Evolutionary conservation across 37 sponge, comb jelly and placozoan genomes (phyloP), one percentile per base, ranked within the genome.

Genomic region (Cliona cf. orientalis): DNA sequence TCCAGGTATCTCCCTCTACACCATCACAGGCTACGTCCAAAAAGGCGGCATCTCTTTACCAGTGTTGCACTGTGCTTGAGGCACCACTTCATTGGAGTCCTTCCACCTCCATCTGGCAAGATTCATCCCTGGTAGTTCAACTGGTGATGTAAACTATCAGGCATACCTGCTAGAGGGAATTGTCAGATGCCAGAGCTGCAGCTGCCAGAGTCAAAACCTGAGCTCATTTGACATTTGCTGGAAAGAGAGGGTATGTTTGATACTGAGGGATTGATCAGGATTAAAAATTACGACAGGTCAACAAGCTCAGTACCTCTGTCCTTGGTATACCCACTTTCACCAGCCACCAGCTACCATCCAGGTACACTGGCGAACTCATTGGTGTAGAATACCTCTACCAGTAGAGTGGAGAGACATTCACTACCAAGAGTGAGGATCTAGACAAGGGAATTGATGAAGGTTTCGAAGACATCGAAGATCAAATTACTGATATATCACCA

Each of bases 51-150:
- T 65, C 9, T 0, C 0, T 1, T 75, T 83, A 19, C 84, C 74
- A 39, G 74, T 73, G 3, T 42, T 66, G 3, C 66, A 58, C 25
- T 83, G 84, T 73, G 75, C 75, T 0, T 14, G 84, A 39, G 84
- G 84, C n/a, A 49, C 75, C 23, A 83, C 84, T 33, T 74, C 66
- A 40, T 37, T 83, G 49, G 84, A 74, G 36, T 31, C 29, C 17
- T 76, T 76, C 63, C 78, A 76, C 36, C 44, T 37, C 29, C 78
- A 61, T 28, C 44, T 76, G n/a, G 78, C 44, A 2, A 62, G 44
- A 42, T 61, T 76, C 32, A 41, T 61, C n/a, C 78, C 78, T 32
- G 78, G 78, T 0, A 76, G 64, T 3, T 62, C 64, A 7, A 64
- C 78, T 2, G 61, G 53, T 61, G 44, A 42, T 2, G 44, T 74